Evolutionary conservation across 2,113 vertebrate species (phyloP), one percentile per base, ranked within the genome.

Genomic region (Agelaius tricolor): DNA sequence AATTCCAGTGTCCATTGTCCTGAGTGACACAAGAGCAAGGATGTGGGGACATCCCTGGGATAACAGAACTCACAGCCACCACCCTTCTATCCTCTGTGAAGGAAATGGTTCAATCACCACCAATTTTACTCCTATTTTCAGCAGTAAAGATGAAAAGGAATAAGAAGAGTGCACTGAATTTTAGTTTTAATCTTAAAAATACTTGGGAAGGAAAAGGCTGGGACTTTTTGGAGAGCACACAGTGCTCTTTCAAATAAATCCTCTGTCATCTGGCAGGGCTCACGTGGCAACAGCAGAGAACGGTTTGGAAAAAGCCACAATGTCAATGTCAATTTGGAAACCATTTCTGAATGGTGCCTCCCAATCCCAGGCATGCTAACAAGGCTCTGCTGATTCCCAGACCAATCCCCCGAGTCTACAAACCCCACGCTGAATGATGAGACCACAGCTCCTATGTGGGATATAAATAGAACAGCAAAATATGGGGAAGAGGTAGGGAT

Each of bases 291-390:
- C 54, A 77, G 75, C 78, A 89, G 66, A 89, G 82, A 65, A 37
- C 0, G 68, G 52, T 59, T 94, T 23, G 24, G 65, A 84, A 86
- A 91, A 49, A 94, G 79, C 87, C 88, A 77, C 62, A 47, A 69
- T 44, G 84, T 96, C 92, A 92, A 37, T 33, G 85, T 90, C 87
- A 76, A 84, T 92, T 90, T 93, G 87, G 94, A 86, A 90, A 88
- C 35, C 31, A 71, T 51, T 94, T 89, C 75, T 87, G 86, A 97
- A 81, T 1, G 21, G 78, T 69, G 86, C 84, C 84, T 73, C 84
- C 90, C 68, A 71, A 87, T 55, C 71, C 58, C 71, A 76, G 87
- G 92, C 73, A 87, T 5, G 51, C 61, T 94, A 93, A 96, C 43
- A n/a, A 95, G 82, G 75, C 39, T 46, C 82, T 83, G 69, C 79